These are phyloP conservation scores for Lordiphosa collinella DNA, from an alignment of 1,140 invertebrate genomes.

Conservation along the genomic window DNA sequence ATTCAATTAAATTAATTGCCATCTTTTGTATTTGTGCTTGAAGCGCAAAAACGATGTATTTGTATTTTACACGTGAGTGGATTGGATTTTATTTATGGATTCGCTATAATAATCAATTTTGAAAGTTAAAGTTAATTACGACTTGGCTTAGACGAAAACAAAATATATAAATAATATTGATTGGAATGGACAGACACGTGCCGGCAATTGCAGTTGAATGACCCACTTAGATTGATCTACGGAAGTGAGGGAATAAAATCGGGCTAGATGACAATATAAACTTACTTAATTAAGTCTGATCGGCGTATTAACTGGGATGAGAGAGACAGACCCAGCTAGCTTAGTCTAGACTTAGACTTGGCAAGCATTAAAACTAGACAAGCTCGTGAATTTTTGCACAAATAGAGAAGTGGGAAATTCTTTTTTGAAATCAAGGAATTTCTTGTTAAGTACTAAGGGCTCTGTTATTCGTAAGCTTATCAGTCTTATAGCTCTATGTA, in stretches of 20 bases:
- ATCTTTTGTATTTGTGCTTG: constrained; percentile 32
- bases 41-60: constrained; percentile 39
- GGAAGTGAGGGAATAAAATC: constrained; percentile 17
- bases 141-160: constrained; percentile 16
- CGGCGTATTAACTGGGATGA: no score
- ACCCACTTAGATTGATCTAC: constrained; percentile 27
- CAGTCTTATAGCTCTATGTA: no score
- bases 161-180: neutral
- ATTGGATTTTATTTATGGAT: constrained; percentile 18
- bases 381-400: no score
- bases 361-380: no score
- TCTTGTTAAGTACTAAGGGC: no score
- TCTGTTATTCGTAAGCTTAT: no score
- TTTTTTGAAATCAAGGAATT: no score
- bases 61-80: constrained; percentile 31
- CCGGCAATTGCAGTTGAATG: constrained; percentile 13
- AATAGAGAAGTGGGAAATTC: no score
- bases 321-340: no score
- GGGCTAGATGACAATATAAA: neutral
- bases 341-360: no score
- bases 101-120: constrained; percentile 26
- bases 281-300: no score
- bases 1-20: constrained; percentile 68
- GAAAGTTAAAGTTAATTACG: constrained; percentile 23
- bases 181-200: constrained; percentile 15